These are phyloP conservation scores for Oreochromis mossambicus DNA, from an alignment of 2,797 vertebrate genomes.

Conservation along the genomic window DNA sequence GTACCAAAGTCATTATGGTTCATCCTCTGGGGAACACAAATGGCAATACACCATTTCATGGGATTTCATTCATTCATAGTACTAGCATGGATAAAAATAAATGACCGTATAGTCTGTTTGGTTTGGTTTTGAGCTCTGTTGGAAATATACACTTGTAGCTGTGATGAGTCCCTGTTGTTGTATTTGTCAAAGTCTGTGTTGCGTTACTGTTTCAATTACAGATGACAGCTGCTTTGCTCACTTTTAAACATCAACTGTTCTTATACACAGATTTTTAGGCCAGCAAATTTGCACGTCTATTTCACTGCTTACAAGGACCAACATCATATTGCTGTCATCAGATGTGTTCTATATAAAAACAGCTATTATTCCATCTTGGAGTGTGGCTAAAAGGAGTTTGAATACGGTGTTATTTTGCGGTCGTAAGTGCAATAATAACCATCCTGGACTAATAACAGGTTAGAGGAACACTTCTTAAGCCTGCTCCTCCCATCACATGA, in stretches of 20 bases:
- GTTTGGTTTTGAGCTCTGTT: background rate
- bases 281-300: constrained; percentile 1
- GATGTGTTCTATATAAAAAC: constrained; percentile 1
- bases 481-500: constrained; percentile 56
- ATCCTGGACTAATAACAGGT: constrained; percentile 53
- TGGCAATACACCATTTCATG: background rate
- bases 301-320: background rate
- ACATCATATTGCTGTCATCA: constrained; percentile 26
- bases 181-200: background rate
- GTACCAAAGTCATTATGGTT: background rate
- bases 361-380: constrained; percentile 39
- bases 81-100: background rate
- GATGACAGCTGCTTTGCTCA: background rate
- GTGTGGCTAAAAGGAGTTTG: constrained; percentile 20
- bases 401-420: constrained; percentile 47
- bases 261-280: background rate
- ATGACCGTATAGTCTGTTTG: background rate
- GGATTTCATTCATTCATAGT: background rate
- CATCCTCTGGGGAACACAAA: background rate
- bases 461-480: constrained; percentile 29
- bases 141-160: background rate
- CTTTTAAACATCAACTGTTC: background rate
- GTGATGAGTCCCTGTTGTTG: background rate
- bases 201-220: background rate
- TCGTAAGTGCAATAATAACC: constrained; percentile 48